phyloP scores from a whole-genome alignment of 1,140 invertebrate genomes.

The Camponotus pennsylvanicus region DNA sequence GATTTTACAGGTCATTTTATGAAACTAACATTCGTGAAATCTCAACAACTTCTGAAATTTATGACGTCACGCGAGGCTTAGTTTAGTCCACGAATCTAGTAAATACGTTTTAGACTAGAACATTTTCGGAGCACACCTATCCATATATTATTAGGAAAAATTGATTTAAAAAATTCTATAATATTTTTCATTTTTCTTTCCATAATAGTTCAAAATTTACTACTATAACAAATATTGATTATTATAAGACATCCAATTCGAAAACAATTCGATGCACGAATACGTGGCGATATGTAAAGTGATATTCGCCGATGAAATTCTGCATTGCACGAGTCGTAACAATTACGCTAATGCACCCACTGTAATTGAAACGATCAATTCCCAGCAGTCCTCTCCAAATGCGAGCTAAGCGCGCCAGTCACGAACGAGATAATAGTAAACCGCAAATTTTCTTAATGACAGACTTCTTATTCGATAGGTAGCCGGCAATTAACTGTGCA shows the following conservation, averaged over 20 bases:
- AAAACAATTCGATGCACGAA: slow-evolving; percentile 26
- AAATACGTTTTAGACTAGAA: not conserved
- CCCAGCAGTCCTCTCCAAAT: slow-evolving; percentile 56
- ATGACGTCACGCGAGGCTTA: not conserved
- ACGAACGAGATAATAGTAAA: slow-evolving; percentile 68
- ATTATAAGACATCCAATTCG: not conserved
- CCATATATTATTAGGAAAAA: not conserved
- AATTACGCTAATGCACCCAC: slow-evolving; percentile 61
- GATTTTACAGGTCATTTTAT: not conserved
- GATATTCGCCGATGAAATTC: slow-evolving; percentile 64
- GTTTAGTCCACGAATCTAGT: not conserved
- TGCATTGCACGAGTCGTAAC: slow-evolving; percentile 62
- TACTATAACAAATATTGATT: not conserved
- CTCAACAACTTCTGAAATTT: not conserved
- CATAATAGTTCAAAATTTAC: not conserved
- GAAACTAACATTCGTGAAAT: not conserved
- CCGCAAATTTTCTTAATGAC: slow-evolving; percentile 56
- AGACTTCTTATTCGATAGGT: slow-evolving; percentile 60
- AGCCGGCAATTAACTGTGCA: slow-evolving; percentile 47
- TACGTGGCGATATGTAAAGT: slow-evolving; percentile 57
- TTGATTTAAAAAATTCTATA: not conserved
- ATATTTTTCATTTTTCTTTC: not conserved
- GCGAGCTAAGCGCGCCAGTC: slow-evolving; percentile 57
- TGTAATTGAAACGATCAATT: slow-evolving; percentile 74
- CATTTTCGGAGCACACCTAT: too few relatives aligned